Conservation (phyloP, 2,797 vertebrate genomes). For the Lepidocolaptes lacrymiger region DNA sequence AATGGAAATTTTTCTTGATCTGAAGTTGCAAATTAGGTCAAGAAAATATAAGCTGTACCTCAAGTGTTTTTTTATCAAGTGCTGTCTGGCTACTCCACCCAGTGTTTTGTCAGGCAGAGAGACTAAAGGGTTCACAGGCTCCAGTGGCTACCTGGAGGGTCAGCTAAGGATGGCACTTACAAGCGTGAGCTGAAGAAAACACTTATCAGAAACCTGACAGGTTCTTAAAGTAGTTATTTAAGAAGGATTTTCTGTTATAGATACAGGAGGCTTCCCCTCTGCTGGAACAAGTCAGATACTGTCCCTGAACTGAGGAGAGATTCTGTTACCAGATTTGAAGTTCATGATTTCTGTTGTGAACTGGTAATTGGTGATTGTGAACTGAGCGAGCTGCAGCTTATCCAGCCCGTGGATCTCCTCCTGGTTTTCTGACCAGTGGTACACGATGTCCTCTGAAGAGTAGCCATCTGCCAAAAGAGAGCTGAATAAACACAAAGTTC, state of each 20-base stretch:
- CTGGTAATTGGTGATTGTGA: slow-evolving; percentile 93
- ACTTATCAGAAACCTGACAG: neutral
- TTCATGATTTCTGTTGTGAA: slow-evolving; percentile 94
- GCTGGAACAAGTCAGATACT: neutral
- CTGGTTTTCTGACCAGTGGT: slow-evolving; percentile 98
- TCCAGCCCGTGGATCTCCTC: slow-evolving; percentile 93
- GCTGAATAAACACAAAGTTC: neutral
- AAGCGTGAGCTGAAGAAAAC: neutral
- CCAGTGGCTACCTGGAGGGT: neutral
- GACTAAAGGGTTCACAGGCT: neutral
- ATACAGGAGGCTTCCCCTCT: neutral
- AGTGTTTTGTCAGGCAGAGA: neutral
- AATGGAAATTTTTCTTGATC: slow-evolving; percentile 52
- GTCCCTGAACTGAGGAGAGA: neutral
- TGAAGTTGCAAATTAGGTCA: slow-evolving; percentile 40
- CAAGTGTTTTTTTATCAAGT: neutral
- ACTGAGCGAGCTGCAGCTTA: slow-evolving; percentile 95
- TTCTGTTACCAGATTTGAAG: slow-evolving; percentile 91
- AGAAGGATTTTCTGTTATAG: neutral
- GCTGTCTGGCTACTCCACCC: neutral
- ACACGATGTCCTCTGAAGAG: slow-evolving; percentile 95
- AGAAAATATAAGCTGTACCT: slow-evolving; percentile 12
- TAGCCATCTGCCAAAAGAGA: slow-evolving; percentile 88
- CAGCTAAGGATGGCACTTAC: neutral
- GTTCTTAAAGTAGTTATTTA: slow-evolving; percentile 3